Evolutionary conservation across 1,140 invertebrate species (phyloP).

Genomic region (Frieseomelitta varia): DNA sequence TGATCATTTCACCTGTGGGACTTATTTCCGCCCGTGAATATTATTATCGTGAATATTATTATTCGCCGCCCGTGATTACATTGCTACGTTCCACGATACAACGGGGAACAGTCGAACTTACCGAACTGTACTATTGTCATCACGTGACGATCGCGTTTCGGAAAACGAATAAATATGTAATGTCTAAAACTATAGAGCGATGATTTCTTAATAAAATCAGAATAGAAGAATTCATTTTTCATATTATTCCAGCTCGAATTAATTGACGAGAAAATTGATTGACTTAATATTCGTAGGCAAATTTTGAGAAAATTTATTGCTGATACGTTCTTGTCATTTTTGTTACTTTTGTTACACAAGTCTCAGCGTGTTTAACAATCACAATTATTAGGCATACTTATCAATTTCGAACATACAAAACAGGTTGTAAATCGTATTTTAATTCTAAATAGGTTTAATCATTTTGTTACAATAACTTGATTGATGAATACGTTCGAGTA

Average conservation of each 20-base stretch:
- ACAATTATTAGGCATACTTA: too few relatives aligned
- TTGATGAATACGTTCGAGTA: not conserved
- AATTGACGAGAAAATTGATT: not conserved
- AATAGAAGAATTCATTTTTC: not conserved
- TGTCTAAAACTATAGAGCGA: not conserved
- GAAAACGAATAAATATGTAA: not conserved
- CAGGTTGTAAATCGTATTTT: too few relatives aligned
- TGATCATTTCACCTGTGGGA: constrained; percentile 73
- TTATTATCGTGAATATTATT: constrained; percentile 14
- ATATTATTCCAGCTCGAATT: not conserved
- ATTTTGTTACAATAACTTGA: not conserved
- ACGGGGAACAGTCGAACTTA: not conserved
- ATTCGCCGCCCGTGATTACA: constrained; percentile 14
- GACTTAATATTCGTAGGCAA: not conserved
- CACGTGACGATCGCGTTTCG: not conserved
- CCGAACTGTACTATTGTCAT: not conserved
- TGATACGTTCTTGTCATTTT: not conserved
- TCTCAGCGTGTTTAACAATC: not conserved
- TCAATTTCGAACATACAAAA: not conserved
- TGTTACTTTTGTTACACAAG: not conserved
- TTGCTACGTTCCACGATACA: not conserved
- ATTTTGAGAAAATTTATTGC: not conserved
- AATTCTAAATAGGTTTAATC: not conserved
- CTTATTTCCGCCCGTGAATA: constrained; percentile 50
- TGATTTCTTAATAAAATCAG: not conserved